Base-by-base conservation (phyloP, 2,797 vertebrate genomes). In the Artibeus jamaicensis region DNA sequence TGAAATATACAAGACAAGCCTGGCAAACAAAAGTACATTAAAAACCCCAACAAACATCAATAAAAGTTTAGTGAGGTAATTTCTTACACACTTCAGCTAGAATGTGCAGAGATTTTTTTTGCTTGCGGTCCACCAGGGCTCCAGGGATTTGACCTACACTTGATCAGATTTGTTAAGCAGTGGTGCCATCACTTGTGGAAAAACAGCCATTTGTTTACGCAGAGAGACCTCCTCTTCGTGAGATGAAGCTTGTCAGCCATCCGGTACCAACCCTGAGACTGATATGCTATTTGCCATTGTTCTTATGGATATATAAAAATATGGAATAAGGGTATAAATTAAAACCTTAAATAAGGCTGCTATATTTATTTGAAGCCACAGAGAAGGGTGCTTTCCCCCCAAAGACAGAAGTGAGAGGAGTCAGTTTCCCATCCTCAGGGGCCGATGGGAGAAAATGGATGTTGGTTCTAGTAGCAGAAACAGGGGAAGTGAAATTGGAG, bases 1-100 rank as follows among this genome's bases (percentile, higher is more conserved):
- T 91, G 48, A 89, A 96, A 96, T 96, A 90, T 48, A 71, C 93
- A 83, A 84, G 71, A 53, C 74, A 76, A 67, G 57, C 32, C 29
- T 81, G 62, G 37, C 9, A 78, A 94, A 78, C 19, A 71, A 89
- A 96, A 88, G 16, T 53, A 46, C 82, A 82, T 34, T 39, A 15
- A 81, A 78, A 68, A 53, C 22, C 37, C 6, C n/a, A 22, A 42
- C 11, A 48, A 39, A 21, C 57, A 79, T 39, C 95, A 79, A 94
- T 73, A 48, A 94, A 79, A 73, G 68, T 48, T 79, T 91, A 73
- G 29, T 70, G 48, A 67, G 26, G 9, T 74, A 65, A 78, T 96
- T 89, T 70, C 10, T 78, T 37, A 70, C 9, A 76, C 19, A 37
- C 87, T 74, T 85, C 48, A 86, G 19, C 18, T 53, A 24, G 29